Evolutionary conservation across 2,888 invertebrate genomes (phyloP), one percentile per base, ranked within the genome.

Genomic region (Coronaproctus castanopsis): DNA sequence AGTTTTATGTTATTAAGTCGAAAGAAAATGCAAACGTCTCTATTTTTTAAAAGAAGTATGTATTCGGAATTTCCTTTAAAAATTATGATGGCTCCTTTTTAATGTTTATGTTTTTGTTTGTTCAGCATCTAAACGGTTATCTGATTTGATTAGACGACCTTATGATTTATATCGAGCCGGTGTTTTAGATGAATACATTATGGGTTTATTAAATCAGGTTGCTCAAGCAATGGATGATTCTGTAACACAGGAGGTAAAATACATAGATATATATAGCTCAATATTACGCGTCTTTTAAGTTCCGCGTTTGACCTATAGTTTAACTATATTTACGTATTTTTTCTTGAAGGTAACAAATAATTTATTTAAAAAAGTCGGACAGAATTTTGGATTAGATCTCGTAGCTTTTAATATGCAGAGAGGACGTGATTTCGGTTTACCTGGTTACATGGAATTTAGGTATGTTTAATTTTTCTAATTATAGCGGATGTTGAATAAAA

Each of bases 171-270:
- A 91, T 72, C 79, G 90, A 68, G 88, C 91, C 36, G 90, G 91
- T 59, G 86, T 90, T 2, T 75, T 92, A 52, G 91, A 92, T 69
- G 89, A 91, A 72, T 92, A 91, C 70, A 80, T 91, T 48, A 89
- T 91, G 87, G 91, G 91, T 51, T 74, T 92, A 65, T 85, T 89
- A 83, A 91, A 91, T 72, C 91, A 92, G 76, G 89, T 90, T 23
- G 89, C 91, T 1, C 90, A 91, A 71, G 89, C 90, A 70, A 90
- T 91, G 88, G 92, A 92, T 70, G 90, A 91, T 71, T 90, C 89
- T 0, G 88, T 92, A 65, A 91, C 91, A 0, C 76, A 77, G 68
- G 78, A 79, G 70, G 76, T 77, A 66, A 63, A n/a, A n/a, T n/a
- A n/a, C n/a, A n/a, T n/a, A n/a, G n/a, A n/a, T n/a, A n/a, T n/a